Conservation (phyloP, 2,113 vertebrate species). For the Potamarius usumacintae region DNA sequence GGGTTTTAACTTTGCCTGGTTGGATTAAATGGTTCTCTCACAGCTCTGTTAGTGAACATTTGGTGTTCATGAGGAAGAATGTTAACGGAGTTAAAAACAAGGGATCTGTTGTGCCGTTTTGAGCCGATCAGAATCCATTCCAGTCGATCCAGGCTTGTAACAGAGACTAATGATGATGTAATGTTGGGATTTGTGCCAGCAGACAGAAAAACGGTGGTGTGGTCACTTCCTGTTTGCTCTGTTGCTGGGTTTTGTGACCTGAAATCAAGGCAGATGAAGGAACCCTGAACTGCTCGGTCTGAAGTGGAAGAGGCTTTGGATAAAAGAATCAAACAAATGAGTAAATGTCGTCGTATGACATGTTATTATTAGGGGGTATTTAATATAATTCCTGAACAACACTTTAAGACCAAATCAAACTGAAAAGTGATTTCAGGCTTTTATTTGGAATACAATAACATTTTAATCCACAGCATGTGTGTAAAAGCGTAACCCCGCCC, state of each 20-base stretch:
- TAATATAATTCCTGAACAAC: neutral
- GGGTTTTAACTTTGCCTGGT: neutral
- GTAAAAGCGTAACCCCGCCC: neutral
- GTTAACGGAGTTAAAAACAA: neutral
- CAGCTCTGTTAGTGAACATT: neutral
- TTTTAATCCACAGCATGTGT: neutral
- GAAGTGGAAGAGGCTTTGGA: neutral
- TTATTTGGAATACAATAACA: neutral
- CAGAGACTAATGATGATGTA: slow-evolving; percentile 39
- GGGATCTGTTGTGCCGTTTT: neutral
- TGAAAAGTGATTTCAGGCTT: neutral
- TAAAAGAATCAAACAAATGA: neutral
- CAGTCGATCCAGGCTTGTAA: slow-evolving; percentile 5
- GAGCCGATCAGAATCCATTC: neutral
- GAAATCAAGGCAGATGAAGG: neutral
- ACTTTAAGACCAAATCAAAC: neutral
- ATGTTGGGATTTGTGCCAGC: slow-evolving; percentile 34
- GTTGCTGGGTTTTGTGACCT: neutral
- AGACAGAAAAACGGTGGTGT: slow-evolving; percentile 8
- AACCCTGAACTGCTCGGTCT: neutral
- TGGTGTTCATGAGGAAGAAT: neutral
- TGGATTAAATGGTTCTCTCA: neutral
- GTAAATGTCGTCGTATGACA: neutral
- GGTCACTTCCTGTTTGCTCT: neutral
- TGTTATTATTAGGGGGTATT: neutral